Evolutionary conservation across 2,888 invertebrate genomes (phyloP).

Genomic region (Apamea anceps): DNA sequence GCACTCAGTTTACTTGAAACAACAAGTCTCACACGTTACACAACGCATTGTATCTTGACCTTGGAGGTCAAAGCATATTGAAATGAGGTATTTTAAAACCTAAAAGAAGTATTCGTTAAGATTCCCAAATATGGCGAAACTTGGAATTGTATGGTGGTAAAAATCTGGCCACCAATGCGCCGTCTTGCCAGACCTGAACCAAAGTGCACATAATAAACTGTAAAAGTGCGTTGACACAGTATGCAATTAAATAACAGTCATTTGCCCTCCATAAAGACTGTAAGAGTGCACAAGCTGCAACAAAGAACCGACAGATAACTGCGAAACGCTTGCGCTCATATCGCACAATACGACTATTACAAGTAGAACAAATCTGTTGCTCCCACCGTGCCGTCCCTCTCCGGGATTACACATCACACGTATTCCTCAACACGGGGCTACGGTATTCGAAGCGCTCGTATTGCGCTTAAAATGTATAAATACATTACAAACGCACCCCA

Average conservation of each 20-base stretch:
- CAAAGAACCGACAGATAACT: slow-evolving; percentile 32
- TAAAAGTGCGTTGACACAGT: slow-evolving; percentile 39
- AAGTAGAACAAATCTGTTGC: slow-evolving; percentile 28
- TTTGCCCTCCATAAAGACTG: slow-evolving; percentile 40
- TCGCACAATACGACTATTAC: background rate
- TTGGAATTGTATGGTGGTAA: background rate
- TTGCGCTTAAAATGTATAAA: slow-evolving; percentile 57
- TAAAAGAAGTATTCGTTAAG: slow-evolving; percentile 35
- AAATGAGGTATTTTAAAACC: slow-evolving; percentile 49
- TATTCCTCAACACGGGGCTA: slow-evolving; percentile 12
- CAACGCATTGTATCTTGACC: slow-evolving; percentile 57
- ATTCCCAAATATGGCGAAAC: slow-evolving; percentile 34
- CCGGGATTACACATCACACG: slow-evolving; percentile 26
- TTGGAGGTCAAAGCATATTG: slow-evolving; percentile 55
- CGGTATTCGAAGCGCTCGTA: slow-evolving; percentile 47
- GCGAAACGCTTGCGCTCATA: slow-evolving; percentile 9
- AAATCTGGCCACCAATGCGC: background rate
- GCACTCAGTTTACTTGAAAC: slow-evolving; percentile 36
- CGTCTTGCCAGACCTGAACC: background rate
- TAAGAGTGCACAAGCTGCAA: slow-evolving; percentile 33
- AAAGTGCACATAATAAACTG: background rate
- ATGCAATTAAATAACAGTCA: slow-evolving; percentile 36
- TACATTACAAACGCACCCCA: slow-evolving; percentile 54
- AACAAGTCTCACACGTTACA: slow-evolving; percentile 46
- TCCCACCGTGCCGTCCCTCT: slow-evolving; percentile 12